Conservation (phyloP, 92 coral and sea anemone species). For the Micromussa lordhowensis region DNA sequence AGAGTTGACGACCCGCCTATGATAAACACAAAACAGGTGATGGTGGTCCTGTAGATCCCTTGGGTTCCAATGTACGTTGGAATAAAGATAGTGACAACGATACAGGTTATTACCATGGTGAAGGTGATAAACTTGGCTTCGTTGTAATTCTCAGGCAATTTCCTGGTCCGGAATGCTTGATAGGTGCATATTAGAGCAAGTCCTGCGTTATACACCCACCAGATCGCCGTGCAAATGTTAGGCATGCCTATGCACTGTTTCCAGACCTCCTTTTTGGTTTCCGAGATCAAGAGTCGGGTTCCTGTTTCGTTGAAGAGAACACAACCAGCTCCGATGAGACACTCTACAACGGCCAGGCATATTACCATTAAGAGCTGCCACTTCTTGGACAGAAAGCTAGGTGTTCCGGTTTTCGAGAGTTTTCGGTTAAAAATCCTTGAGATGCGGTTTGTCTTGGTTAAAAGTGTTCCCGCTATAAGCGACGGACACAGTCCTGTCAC, state of each 20-base stretch:
- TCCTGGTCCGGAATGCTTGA: constrained; percentile 90
- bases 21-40: constrained; percentile 84
- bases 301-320: constrained; percentile 62
- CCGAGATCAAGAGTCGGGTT: constrained; percentile 65
- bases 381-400: constrained; percentile 79
- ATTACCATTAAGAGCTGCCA: constrained; percentile 82
- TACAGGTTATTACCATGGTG: constrained; percentile 88
- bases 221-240: constrained; percentile 72
- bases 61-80: constrained; percentile 88
- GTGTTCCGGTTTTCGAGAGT: constrained; percentile 78
- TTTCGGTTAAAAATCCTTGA: constrained; percentile 88
- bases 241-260: constrained; percentile 74
- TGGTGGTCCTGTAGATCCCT: constrained; percentile 80
- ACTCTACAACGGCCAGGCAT: constrained; percentile 72
- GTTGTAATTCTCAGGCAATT: constrained; percentile 96
- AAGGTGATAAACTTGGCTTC: constrained; percentile 93
- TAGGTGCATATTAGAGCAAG: constrained; percentile 87
- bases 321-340: constrained; percentile 61
- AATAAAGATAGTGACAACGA: constrained; percentile 80
- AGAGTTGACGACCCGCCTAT: constrained; percentile 78
- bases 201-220: constrained; percentile 90
- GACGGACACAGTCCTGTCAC: constrained; percentile 77
- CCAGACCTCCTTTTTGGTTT: constrained; percentile 71
- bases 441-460: constrained; percentile 89
- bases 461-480: constrained; percentile 84